A percentile compares a stretch with the other conserved stretches of the same genome.
These are phyloP conservation scores for Columba janthina DNA, from an alignment of 2,113 vertebrate genomes.

Conservation along the genomic window DNA sequence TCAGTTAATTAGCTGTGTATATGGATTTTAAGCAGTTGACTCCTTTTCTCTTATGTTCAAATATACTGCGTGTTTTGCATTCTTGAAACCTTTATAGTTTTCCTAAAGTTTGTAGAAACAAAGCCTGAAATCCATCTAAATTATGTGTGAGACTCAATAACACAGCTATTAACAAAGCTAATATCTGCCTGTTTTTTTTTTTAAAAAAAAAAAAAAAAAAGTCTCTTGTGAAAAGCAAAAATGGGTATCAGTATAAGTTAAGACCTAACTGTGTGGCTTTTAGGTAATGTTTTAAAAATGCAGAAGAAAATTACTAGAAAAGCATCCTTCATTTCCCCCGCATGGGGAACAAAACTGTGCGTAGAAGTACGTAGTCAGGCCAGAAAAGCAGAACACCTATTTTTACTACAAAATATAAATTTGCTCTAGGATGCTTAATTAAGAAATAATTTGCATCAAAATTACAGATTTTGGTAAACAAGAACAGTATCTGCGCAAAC, in stretches of 20 bases:
- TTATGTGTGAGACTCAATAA: background rate
- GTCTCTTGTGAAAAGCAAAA: background rate
- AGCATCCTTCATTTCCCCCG: background rate
- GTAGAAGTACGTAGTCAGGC: background rate
- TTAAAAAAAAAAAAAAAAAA: too few relatives aligned
- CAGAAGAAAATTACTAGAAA: background rate
- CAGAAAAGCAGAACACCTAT: background rate
- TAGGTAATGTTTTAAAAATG: background rate
- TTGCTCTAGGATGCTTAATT: background rate
- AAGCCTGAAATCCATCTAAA: constrained; percentile 9
- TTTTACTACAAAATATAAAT: background rate
- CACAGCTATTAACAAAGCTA: background rate
- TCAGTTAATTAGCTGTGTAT: constrained; percentile 52
- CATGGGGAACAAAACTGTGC: background rate
- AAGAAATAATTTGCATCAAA: background rate
- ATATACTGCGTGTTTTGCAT: constrained; percentile 5
- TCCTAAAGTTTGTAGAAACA: background rate
- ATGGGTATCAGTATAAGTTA: background rate
- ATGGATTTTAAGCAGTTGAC: constrained; percentile 58
- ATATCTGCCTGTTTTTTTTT: background rate
- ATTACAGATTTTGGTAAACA: background rate
- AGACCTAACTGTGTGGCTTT: background rate
- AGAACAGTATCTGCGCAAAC: background rate
- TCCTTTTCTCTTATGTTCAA: constrained; percentile 22
- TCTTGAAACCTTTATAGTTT: constrained; percentile 42